A percentile compares a stretch with the other conserved stretches of the same genome.
Evolutionary conservation across 2,888 invertebrate species (phyloP).

Genomic region (Melinaea menophilus): DNA sequence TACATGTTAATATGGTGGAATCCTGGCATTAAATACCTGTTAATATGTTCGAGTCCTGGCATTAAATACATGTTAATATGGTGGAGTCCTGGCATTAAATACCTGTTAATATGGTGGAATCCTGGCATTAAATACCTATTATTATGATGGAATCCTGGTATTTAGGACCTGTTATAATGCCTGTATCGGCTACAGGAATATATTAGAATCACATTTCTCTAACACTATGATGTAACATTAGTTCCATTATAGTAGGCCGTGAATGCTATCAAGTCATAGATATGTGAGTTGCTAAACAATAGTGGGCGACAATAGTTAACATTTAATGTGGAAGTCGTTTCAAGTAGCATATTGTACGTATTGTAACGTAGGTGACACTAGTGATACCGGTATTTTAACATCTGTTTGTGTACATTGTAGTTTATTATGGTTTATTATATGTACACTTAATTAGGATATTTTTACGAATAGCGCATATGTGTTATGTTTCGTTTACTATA

Average conservation of each 20-base stretch:
- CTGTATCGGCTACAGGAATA: too few species aligned
- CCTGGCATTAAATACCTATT: too few species aligned
- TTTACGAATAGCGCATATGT: too few species aligned
- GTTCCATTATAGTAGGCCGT: slow-evolving; percentile 3
- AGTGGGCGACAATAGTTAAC: slow-evolving; percentile 30
- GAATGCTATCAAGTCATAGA: slow-evolving; percentile 13
- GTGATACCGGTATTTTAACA: slow-evolving; percentile 15
- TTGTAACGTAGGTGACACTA: slow-evolving; percentile 42
- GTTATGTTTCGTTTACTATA: too few species aligned
- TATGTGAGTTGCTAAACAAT: slow-evolving; percentile 42
- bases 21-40: too few species aligned
- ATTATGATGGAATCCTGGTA: too few species aligned
- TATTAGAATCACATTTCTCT: neutral
- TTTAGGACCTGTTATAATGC: too few species aligned
- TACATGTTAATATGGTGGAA: too few species aligned
- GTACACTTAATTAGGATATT: neutral
- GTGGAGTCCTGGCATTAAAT: too few species aligned
- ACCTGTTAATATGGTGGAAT: too few species aligned
- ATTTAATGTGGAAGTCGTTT: slow-evolving; percentile 40
- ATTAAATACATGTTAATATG: too few species aligned
- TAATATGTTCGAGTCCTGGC: too few species aligned
- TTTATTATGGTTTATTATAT: neutral
- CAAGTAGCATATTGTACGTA: slow-evolving; percentile 48
- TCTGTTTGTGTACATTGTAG: neutral
- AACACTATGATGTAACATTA: slow-evolving; percentile 1